These are phyloP conservation scores for Sparus aurata DNA, from an alignment of 2,797 vertebrate genomes.

Conservation along the genomic window DNA sequence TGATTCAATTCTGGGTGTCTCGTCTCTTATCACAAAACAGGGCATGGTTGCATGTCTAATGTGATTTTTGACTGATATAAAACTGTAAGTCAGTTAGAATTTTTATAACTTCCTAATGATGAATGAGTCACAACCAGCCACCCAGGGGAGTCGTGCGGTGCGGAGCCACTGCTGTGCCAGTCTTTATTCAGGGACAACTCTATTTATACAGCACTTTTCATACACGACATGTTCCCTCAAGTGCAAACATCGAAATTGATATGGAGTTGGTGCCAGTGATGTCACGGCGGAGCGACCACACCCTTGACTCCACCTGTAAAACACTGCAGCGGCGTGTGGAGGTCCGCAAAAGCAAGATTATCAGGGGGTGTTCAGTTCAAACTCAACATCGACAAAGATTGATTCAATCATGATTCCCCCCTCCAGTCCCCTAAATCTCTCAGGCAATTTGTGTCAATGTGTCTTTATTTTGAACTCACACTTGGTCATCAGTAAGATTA, in stretches of 20 bases:
- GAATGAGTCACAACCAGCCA: conserved; percentile 19
- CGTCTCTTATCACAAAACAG: not conserved
- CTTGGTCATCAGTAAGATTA: too few relatives aligned
- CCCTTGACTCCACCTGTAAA: not conserved
- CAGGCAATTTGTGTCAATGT: too few relatives aligned
- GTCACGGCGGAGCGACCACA: not conserved
- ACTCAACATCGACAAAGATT: not conserved
- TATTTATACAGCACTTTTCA: not conserved
- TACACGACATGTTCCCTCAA: too few relatives aligned
- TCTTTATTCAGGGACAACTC: conserved; percentile 4
- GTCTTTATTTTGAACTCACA: too few relatives aligned
- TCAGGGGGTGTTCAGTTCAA: not conserved
- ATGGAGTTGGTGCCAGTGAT: not conserved
- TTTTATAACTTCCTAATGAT: not conserved
- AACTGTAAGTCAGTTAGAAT: not conserved
- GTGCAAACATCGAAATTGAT: not conserved
- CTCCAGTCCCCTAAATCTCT: too few relatives aligned
- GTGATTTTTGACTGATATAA: conserved; percentile 2
- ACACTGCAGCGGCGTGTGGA: not conserved
- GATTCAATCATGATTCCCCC: not conserved
- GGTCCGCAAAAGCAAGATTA: not conserved
- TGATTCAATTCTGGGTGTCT: not conserved
- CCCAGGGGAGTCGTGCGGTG: conserved; percentile 8
- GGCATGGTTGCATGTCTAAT: not conserved
- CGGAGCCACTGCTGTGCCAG: conserved; percentile 9